Base-by-base conservation (phyloP, 2,113 vertebrate genomes). In the Puntigrus tetrazona region DNA sequence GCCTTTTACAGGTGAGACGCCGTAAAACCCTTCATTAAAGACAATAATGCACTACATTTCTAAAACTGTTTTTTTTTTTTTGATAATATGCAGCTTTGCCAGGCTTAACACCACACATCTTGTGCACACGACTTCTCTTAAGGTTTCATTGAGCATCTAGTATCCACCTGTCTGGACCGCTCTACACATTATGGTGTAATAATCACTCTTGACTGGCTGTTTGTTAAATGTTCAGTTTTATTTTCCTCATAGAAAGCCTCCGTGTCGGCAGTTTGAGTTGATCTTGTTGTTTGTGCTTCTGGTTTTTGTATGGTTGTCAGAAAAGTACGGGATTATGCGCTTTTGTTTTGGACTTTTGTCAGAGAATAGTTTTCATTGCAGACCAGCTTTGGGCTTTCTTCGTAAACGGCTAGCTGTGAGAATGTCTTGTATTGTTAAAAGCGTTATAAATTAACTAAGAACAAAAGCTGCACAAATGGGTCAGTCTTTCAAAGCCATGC, bases 1-100 rank as follows among this genome's bases (percentile, higher is more conserved):
- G 98, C 98, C 1, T 99, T 99, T 94, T 99, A 99, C 94, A 97
- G 98, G 97, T 97, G 88, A 83, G 94, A 92, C 27, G n/a, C 34
- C 25, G 18, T 76, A 50, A 55, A 76, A 76, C 27, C 8, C 27
- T 52, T 55, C 45, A 55, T 18, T 22, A 5, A 59, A 6, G 34
- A 59, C 11, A 78, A 34, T 36, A 10, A 57, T 25, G 31, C 36
- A 6, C 38, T 61, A 41, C 34, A 27, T 78, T n/a, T 27, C 4
- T 61, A 9, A 27, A 59, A 57, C 9, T 1, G 7, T 6, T 7
- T 6, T 29, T 16, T 3, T 14, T 27, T n/a, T n/a, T 38, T 25
- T 20, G 2, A 34, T 34, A 65, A 43, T 72, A 38, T 43, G 36
- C 69, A 43, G 22, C 10, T 43, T n/a, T 41, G 22, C 11, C 6